phyloP scores from a whole-genome alignment of 2,113 vertebrate species.

The Pangasianodon hypophthalmus region DNA sequence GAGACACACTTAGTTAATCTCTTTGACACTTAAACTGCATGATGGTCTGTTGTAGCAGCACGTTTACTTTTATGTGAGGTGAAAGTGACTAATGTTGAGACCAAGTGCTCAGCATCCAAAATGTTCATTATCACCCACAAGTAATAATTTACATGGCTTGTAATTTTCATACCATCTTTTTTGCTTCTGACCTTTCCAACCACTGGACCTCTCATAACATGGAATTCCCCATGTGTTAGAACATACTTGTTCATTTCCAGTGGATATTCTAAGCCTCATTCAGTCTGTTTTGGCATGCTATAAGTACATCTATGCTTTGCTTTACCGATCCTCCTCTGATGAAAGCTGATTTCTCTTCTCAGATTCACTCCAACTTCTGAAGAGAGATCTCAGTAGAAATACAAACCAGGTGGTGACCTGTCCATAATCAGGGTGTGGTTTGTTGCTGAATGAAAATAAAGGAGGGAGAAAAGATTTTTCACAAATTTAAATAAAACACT shows the following conservation, averaged over 20 bases:
- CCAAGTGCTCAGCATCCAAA: conserved; percentile 54
- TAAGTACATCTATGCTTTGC: conserved; percentile 44
- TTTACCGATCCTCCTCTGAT: not conserved
- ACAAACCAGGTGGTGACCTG: conserved; percentile 37
- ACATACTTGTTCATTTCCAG: conserved; percentile 44
- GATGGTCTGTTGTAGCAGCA: conserved; percentile 60
- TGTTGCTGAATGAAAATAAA: conserved; percentile 16
- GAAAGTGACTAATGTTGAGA: conserved; percentile 68
- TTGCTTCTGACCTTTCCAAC: conserved; percentile 50
- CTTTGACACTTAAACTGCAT: conserved; percentile 64
- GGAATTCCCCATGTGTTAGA: conserved; percentile 55
- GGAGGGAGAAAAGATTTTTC: not conserved
- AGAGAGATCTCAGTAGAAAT: conserved; percentile 1
- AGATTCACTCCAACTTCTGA: conserved; percentile 44
- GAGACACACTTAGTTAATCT: conserved; percentile 69
- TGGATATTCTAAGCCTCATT: conserved; percentile 32
- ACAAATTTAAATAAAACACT: not conserved
- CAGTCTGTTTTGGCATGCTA: conserved; percentile 54
- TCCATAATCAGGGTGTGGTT: conserved; percentile 24
- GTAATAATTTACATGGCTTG: conserved; percentile 61
- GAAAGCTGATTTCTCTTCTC: conserved; percentile 38
- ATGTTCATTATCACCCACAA: conserved; percentile 64
- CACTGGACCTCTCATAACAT: conserved; percentile 48
- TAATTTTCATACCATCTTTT: conserved; percentile 49
- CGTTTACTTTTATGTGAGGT: conserved; percentile 68